Percentiles rank a stretch among this genome's conserved stretches.
These are phyloP conservation scores for Zaprionus ornatus DNA, from an alignment of 1,140 invertebrate genomes.

Conservation along the genomic window DNA sequence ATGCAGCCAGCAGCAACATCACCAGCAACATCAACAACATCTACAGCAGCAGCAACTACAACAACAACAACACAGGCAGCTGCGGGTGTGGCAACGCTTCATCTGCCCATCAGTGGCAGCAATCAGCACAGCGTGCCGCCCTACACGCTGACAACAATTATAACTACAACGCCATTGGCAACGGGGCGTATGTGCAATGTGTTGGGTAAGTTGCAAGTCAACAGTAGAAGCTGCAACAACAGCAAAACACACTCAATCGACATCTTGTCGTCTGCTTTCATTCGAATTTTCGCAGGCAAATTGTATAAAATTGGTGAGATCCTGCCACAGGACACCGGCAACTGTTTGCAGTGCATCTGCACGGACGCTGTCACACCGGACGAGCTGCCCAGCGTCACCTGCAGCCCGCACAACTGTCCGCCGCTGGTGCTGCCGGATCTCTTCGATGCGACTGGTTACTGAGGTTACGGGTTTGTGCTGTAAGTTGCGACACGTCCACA, in stretches of 20 bases:
- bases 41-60: slow-evolving; percentile 37
- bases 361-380: slow-evolving; percentile 83
- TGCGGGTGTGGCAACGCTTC: slow-evolving; percentile 6
- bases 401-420: slow-evolving; percentile 86
- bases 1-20: slow-evolving; percentile 26
- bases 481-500: slow-evolving; percentile 51
- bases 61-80: slow-evolving; percentile 21
- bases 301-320: slow-evolving; percentile 87
- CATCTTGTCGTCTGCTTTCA: slow-evolving; percentile 3
- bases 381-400: slow-evolving; percentile 87
- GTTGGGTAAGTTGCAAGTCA: slow-evolving; percentile 71
- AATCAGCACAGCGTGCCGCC: slow-evolving; percentile 57
- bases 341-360: slow-evolving; percentile 89
- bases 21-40: slow-evolving; percentile 36
- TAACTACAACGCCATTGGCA: slow-evolving; percentile 69
- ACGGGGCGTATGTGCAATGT: slow-evolving; percentile 79
- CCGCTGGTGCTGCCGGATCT: slow-evolving; percentile 83
- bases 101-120: slow-evolving; percentile 37
- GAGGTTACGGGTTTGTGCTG: slow-evolving; percentile 78
- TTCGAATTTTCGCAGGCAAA: slow-evolving; percentile 84
- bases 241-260: background rate
- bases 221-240: slow-evolving; percentile 5
- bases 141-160: slow-evolving; percentile 68
- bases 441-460: slow-evolving; percentile 83
- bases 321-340: slow-evolving; percentile 88